Base-by-base conservation (phyloP, 2,797 vertebrate genomes). In the Eidolon dupreanum region DNA sequence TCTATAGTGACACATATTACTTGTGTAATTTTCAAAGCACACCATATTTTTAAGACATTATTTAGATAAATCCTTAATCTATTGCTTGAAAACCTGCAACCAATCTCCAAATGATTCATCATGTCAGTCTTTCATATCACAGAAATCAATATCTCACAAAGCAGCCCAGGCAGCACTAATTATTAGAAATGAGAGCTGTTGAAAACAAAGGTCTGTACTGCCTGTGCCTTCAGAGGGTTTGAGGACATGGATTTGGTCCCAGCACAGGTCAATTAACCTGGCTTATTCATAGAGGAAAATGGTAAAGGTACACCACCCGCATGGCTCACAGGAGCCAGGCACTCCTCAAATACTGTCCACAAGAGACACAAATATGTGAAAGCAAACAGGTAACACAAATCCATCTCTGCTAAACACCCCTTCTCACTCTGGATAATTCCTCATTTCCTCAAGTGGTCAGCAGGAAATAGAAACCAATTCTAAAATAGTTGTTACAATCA, bases 211-310 rank as follows among this genome's bases (percentile, higher is more conserved):
- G 63, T 96, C 68, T 93, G 46, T 85, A 55, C 78, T 88, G 63
- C 15, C 78, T 82, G 49, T 78, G 77, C 71, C 88, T 88, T 90
- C 86, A 85, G 65, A 74, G 61, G 41, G 12, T 55, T 94, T 86
- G 94, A 85, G 79, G 74, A 77, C 79, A 82, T 66, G 59, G n/a
- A 70, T 94, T 96, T 83, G 46, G 70, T 82, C 41, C 24, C 73
- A 59, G 88, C 19, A 28, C 26, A 93, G 83, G 83, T 94, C 89
- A 90, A 79, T 97, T 90, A 95, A 95, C 55, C 71, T 91, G 92
- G 92, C 65, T 97, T 92, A 88, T 92, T 94, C 71, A 59, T 12
- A 92, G 38, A 88, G 61, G 55, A 79, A 95, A 94, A 95, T 19
- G 20, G 49, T 88, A 94, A 96, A 89, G 8, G 57, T 36, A 74